Percentiles rank a stretch among this genome's conserved stretches.
phyloP scores from a whole-genome alignment of 2,888 invertebrate species.

The Trilocha varians region DNA sequence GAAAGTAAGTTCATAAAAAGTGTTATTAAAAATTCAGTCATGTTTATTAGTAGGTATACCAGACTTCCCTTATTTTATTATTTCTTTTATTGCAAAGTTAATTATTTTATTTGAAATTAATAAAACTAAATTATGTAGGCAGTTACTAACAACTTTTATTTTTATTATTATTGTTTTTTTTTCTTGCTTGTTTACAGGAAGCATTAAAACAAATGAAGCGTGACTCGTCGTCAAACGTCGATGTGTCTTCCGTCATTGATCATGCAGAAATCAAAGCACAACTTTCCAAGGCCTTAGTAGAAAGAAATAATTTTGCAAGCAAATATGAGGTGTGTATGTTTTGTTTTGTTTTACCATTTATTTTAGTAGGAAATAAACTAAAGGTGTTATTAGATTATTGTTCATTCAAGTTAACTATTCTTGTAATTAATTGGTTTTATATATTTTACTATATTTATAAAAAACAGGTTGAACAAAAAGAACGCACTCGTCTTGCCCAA shows the following conservation, averaged over 20 bases:
- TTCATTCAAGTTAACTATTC: too few species aligned
- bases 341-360: not conserved
- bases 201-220: constrained; percentile 51
- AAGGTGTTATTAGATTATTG: too few species aligned
- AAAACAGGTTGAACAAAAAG: constrained; percentile 45
- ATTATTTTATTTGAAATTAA: not conserved
- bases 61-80: too few species aligned
- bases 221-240: constrained; percentile 38
- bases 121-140: not conserved
- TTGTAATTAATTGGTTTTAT: too few species aligned
- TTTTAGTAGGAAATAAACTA: not conserved
- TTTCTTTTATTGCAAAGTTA: not conserved
- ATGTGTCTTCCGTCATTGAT: constrained; percentile 52
- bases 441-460: not conserved
- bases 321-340: constrained; percentile 49
- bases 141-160: constrained; percentile 1
- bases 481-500: constrained; percentile 40
- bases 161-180: too few species aligned
- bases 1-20: constrained; percentile 36
- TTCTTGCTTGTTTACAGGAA: constrained; percentile 41
- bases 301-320: constrained; percentile 40
- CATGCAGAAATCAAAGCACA: constrained; percentile 63
- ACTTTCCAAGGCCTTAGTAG: constrained; percentile 52
- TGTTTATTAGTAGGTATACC: too few species aligned
- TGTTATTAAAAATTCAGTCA: too few species aligned